Percentiles rank a stretch among this genome's conserved stretches.
phyloP scores from a whole-genome alignment of 2,113 vertebrate genomes.

The Gadus chalcogrammus region DNA sequence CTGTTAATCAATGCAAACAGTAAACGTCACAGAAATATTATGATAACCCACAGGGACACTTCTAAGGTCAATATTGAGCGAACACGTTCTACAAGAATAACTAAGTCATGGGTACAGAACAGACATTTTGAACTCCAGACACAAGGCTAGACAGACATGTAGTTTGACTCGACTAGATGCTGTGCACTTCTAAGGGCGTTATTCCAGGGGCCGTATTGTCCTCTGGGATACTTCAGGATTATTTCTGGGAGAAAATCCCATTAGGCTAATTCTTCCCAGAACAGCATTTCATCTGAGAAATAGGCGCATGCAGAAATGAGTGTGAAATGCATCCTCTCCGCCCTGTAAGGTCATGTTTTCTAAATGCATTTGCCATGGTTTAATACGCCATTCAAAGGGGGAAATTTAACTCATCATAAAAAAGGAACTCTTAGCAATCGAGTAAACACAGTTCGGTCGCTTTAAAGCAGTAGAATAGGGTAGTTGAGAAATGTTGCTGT shows the following conservation, averaged over 20 bases:
- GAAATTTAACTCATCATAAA: too few relatives aligned
- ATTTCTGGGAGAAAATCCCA: not conserved
- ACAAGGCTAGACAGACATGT: not conserved
- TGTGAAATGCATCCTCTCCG: too few relatives aligned
- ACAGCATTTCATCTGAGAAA: not conserved
- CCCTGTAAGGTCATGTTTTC: too few relatives aligned
- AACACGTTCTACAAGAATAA: not conserved
- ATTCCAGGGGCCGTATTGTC: not conserved
- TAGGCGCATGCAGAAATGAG: too few relatives aligned
- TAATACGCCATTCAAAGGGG: too few relatives aligned
- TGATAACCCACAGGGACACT: not conserved
- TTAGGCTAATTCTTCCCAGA: slow-evolving; percentile 7
- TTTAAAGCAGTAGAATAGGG: too few relatives aligned
- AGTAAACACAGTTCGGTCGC: too few relatives aligned
- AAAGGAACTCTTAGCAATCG: too few relatives aligned
- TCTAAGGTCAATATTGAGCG: slow-evolving; percentile 2
- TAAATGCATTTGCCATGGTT: too few relatives aligned
- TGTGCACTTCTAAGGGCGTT: not conserved
- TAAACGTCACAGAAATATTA: not conserved
- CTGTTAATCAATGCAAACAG: too few relatives aligned
- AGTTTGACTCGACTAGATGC: not conserved
- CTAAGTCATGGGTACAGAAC: not conserved
- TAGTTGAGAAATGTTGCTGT: too few relatives aligned
- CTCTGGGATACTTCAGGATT: not conserved
- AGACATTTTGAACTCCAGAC: not conserved